Evolutionary conservation across 2,113 vertebrate species (phyloP).

Genomic region (Cichladusa arquata): DNA sequence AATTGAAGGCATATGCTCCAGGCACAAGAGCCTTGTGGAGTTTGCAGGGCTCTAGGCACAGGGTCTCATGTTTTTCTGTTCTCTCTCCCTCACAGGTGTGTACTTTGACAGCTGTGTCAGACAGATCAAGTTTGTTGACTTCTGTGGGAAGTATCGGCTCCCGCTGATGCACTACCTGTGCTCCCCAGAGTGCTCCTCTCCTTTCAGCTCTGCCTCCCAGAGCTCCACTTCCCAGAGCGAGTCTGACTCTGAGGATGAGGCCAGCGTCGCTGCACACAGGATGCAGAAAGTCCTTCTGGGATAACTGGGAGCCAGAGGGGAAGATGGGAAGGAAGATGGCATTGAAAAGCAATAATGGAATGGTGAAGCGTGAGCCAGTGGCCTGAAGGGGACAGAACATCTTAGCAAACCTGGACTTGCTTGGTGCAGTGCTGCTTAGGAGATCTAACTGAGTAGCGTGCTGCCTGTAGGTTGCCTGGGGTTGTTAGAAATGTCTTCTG

Average conservation of each 20-base stretch:
- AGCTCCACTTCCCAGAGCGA: slow-evolving; percentile 95
- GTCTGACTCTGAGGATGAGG: slow-evolving; percentile 93
- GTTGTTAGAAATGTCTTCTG: slow-evolving; percentile 16
- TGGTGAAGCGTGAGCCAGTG: neutral
- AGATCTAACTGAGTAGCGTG: neutral
- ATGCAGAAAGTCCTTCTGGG: slow-evolving; percentile 97
- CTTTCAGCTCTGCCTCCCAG: slow-evolving; percentile 93
- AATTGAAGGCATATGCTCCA: neutral
- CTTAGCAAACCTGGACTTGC: slow-evolving; percentile 19
- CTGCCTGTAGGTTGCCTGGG: slow-evolving; percentile 26
- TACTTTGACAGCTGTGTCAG: slow-evolving; percentile 98
- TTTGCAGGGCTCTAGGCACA: accelerated
- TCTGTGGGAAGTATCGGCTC: slow-evolving; percentile 97
- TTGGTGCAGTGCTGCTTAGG: slow-evolving; percentile 5
- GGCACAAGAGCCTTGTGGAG: neutral
- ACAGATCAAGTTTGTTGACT: slow-evolving; percentile 99
- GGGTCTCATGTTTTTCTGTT: neutral
- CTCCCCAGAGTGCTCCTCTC: slow-evolving; percentile 85
- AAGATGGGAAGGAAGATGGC: neutral
- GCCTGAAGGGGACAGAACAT: neutral
- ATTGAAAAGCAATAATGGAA: neutral
- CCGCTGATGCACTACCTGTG: slow-evolving; percentile 99
- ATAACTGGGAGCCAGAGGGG: slow-evolving; percentile 49
- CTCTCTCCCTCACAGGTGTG: slow-evolving; percentile 80
- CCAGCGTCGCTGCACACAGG: slow-evolving; percentile 84